A percentile compares a stretch with the other conserved stretches of the same genome.
These are phyloP conservation scores for Bettongia penicillata DNA, from an alignment of 2,113 vertebrate genomes.

Conservation along the genomic window DNA sequence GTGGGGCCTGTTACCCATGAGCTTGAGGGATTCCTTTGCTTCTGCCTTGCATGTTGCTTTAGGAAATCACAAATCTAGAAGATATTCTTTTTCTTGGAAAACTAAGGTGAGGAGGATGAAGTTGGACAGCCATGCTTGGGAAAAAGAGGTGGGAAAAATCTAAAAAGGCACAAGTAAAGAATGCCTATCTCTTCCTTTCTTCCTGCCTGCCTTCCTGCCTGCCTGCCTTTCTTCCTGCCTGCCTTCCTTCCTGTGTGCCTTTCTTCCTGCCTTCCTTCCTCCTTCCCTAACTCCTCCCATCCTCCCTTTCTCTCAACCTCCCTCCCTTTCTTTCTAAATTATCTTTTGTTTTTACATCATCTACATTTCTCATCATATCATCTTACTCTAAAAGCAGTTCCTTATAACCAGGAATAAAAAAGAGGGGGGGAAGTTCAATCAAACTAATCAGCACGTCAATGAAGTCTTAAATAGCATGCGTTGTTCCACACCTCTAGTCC, in stretches of 20 bases:
- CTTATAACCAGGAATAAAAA: neutral
- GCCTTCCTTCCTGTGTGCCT: too few species aligned
- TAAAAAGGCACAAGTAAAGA: neutral
- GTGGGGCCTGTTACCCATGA: neutral
- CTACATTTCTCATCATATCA: neutral
- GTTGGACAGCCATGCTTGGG: neutral
- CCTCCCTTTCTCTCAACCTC: too few species aligned
- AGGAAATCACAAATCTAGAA: neutral
- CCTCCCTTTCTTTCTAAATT: too few species aligned
- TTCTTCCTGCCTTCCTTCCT: too few species aligned
- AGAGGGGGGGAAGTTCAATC: neutral
- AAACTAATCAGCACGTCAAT: neutral
- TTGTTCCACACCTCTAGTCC: neutral
- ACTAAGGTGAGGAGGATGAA: neutral
- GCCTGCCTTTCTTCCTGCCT: neutral
- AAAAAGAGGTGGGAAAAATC: neutral
- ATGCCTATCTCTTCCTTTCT: neutral
- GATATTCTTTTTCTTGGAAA: too few species aligned
- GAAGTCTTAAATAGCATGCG: neutral
- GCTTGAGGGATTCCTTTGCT: neutral
- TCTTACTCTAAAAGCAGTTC: neutral
- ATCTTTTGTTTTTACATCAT: neutral
- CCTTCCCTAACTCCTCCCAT: too few species aligned
- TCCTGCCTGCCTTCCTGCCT: neutral
- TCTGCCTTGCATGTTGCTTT: neutral